Percentiles rank a stretch among this genome's conserved stretches.
phyloP scores from a whole-genome alignment of 2,797 vertebrate species.

The Buphagus erythrorhynchus region DNA sequence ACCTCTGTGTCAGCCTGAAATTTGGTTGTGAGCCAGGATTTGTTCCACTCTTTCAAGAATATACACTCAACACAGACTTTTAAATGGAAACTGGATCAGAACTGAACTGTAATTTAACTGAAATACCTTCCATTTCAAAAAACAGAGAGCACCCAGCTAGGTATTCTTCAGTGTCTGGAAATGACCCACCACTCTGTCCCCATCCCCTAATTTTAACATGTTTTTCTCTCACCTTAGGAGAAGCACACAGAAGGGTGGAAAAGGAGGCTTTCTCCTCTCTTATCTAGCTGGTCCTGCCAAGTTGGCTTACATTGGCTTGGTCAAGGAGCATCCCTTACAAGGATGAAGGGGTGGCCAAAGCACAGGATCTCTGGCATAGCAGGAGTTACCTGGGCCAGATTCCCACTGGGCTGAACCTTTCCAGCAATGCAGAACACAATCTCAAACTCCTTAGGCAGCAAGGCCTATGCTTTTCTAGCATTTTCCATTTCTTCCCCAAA shows the following conservation, averaged over 20 bases:
- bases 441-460: neutral
- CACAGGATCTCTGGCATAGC: neutral
- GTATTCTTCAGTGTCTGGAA: neutral
- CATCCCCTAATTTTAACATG: neutral
- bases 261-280: neutral
- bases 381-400: neutral
- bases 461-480: neutral
- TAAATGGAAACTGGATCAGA: neutral
- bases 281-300: neutral
- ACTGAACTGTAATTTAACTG: neutral
- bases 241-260: neutral
- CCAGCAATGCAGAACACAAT: neutral
- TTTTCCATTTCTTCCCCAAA: neutral
- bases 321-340: neutral
- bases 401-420: neutral
- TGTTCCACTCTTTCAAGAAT: neutral
- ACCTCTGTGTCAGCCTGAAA: neutral
- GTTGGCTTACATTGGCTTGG: neutral
- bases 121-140: neutral
- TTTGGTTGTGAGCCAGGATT: neutral
- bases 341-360: neutral
- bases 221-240: neutral
- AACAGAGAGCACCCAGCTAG: neutral
- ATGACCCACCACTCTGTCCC: neutral
- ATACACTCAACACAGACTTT: neutral